phyloP scores from a whole-genome alignment of 2,113 vertebrate genomes.

The Cacatua alba region DNA sequence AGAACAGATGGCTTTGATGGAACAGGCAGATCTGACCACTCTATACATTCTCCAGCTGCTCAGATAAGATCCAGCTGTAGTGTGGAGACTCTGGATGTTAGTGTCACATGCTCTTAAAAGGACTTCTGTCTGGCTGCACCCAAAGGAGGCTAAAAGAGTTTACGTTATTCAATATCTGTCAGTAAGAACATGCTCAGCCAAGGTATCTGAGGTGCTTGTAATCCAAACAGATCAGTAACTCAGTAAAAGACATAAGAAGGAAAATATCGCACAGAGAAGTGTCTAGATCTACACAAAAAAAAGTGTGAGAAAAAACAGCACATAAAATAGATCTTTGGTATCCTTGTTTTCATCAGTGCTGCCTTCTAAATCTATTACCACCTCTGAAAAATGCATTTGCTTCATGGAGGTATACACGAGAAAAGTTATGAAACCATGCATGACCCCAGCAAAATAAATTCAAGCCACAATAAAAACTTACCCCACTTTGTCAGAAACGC shows the following conservation, averaged over 20 bases:
- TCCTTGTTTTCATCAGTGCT: neutral
- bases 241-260: neutral
- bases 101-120: neutral
- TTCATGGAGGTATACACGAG: fast-evolving
- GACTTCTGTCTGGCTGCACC: neutral
- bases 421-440: neutral
- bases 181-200: neutral
- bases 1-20: neutral
- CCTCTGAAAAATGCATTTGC: neutral
- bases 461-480: neutral
- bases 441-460: neutral
- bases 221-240: neutral
- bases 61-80: neutral
- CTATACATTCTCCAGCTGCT: neutral
- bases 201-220: neutral
- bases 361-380: neutral
- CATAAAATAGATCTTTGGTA: neutral
- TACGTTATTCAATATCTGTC: neutral
- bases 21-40: neutral
- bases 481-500: neutral
- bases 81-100: neutral
- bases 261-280: neutral
- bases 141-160: neutral
- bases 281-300: neutral
- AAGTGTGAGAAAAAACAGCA: fast-evolving